Percentiles rank a stretch among this genome's conserved stretches.
phyloP scores from a whole-genome alignment of 2,797 vertebrate genomes.

The Silurus lanzhouensis region DNA sequence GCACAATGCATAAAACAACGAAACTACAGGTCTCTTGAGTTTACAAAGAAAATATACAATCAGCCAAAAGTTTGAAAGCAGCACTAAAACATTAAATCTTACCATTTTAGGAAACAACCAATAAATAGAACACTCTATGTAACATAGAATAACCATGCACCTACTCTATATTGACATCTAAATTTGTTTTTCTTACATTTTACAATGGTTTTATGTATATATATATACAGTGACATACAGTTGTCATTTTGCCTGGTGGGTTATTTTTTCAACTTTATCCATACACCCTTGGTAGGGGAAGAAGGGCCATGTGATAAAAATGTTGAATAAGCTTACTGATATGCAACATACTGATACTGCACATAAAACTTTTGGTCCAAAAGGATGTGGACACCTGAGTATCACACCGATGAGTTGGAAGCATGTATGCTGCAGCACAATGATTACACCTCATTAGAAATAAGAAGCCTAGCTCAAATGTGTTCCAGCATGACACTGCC shows the following conservation, averaged over 20 bases:
- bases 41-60: not conserved
- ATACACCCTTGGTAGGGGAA: not conserved
- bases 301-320: not conserved
- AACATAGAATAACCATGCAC: not conserved
- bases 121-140: not conserved
- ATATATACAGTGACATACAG: no score
- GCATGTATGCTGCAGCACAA: not conserved
- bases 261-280: not conserved
- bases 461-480: not conserved
- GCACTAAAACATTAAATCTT: not conserved
- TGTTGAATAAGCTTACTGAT: not conserved
- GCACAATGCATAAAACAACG: no score
- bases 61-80: not conserved
- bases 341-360: not conserved
- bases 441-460: not conserved
- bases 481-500: not conserved
- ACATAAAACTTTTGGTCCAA: not conserved
- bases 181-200: conserved; percentile 10
- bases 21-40: no score
- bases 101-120: not conserved
- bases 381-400: not conserved
- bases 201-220: not conserved
- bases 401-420: not conserved
- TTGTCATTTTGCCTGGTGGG: no score
- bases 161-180: not conserved